These are phyloP conservation scores for Myotis myotis DNA, from an alignment of 2,797 vertebrate species.

Conservation along the genomic window DNA sequence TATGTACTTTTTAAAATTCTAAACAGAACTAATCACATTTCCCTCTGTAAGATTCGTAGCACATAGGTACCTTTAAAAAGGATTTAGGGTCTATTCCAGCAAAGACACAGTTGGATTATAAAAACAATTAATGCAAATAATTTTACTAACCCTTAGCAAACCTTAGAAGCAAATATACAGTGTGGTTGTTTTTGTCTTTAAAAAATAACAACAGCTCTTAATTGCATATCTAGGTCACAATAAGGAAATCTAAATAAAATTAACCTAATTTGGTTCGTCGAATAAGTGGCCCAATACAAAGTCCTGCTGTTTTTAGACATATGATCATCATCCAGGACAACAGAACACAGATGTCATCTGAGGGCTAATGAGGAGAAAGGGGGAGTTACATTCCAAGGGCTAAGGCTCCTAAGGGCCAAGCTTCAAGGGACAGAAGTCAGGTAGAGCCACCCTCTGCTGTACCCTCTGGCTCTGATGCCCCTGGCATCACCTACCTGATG, in stretches of 20 bases:
- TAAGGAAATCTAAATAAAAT: conserved; percentile 35
- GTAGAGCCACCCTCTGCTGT: not conserved
- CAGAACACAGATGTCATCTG: not conserved
- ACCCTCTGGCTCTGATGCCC: not conserved
- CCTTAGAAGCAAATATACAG: not conserved
- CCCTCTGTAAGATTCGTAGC: not conserved
- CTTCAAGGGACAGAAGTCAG: not conserved
- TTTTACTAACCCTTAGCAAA: conserved; percentile 20
- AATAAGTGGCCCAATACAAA: not conserved
- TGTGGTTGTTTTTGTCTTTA: not conserved
- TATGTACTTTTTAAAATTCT: not conserved
- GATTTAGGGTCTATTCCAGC: not conserved
- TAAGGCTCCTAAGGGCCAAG: not conserved
- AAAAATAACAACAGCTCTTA: not conserved
- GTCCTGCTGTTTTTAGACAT: not conserved
- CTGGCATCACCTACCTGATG: not conserved
- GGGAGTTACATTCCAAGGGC: not conserved
- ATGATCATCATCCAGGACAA: not conserved
- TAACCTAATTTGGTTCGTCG: not conserved
- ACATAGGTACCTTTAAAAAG: not conserved
- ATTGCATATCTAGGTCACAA: not conserved
- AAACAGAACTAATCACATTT: conserved; percentile 2
- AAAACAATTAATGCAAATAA: conserved; percentile 26
- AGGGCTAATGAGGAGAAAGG: not conserved
- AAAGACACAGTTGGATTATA: not conserved